These are phyloP conservation scores for Poecilia gillii DNA, from an alignment of 2,797 vertebrate genomes.

Conservation along the genomic window DNA sequence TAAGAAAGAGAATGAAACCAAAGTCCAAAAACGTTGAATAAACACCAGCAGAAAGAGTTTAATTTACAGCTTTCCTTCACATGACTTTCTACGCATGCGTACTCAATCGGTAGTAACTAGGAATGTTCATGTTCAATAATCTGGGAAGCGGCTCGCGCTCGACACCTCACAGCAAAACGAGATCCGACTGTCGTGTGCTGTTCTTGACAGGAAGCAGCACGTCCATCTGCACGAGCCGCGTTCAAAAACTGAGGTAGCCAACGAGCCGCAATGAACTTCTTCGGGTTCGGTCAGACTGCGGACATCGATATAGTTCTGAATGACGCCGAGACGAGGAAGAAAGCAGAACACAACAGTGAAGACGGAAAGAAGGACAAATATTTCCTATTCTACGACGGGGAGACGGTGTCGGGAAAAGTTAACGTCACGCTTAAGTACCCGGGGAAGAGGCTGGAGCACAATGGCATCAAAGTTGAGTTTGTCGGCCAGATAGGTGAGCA, in stretches of 20 bases:
- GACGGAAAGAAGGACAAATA: conserved; percentile 97
- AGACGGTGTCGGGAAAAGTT: conserved; percentile 94
- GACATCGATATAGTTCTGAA: conserved; percentile 92
- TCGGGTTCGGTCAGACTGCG: conserved; percentile 93
- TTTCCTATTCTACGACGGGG: conserved; percentile 95
- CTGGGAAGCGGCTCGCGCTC: conserved; percentile 1
- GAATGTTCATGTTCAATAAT: conserved; percentile 3
- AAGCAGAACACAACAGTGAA: conserved; percentile 93
- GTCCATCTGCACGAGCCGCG: neutral
- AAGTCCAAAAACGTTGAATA: neutral
- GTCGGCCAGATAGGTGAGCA: conserved; percentile 95
- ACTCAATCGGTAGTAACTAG: neutral
- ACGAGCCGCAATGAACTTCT: conserved; percentile 87
- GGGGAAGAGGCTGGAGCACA: conserved; percentile 94
- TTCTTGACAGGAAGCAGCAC: neutral
- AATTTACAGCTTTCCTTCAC: neutral
- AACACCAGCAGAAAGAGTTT: neutral
- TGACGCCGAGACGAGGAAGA: conserved; percentile 91
- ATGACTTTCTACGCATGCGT: conserved; percentile 3
- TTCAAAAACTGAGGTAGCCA: neutral
- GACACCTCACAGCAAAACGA: neutral
- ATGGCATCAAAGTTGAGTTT: conserved; percentile 97
- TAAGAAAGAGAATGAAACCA: neutral
- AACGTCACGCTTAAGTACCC: conserved; percentile 93
- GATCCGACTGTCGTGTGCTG: neutral